Percentiles rank a stretch among this genome's conserved stretches.
These are phyloP conservation scores for Sorex fumeus DNA, from an alignment of 2,113 vertebrate species.

Conservation along the genomic window DNA sequence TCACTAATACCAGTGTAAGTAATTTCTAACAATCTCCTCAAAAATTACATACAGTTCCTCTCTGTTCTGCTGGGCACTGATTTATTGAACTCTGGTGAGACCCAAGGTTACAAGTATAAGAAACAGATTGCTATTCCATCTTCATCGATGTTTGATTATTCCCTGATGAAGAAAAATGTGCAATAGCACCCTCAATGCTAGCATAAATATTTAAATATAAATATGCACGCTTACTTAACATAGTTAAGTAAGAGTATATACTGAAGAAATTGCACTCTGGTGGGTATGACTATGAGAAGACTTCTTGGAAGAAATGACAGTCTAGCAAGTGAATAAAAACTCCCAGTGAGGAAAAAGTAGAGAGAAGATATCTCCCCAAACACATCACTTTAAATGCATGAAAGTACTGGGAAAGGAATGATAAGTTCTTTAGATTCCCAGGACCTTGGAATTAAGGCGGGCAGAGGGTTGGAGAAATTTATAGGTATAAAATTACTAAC, in stretches of 20 bases:
- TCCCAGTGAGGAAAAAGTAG: background rate
- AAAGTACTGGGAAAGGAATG: background rate
- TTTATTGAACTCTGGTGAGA: background rate
- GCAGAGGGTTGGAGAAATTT: background rate
- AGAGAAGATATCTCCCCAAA: background rate
- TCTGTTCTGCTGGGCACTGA: background rate
- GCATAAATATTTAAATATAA: too few relatives aligned
- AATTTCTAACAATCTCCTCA: background rate
- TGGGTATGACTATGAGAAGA: background rate
- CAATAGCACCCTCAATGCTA: background rate
- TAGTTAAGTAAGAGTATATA: too few relatives aligned
- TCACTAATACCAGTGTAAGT: background rate
- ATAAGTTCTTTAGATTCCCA: background rate
- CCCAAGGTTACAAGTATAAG: background rate
- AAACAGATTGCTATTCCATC: background rate
- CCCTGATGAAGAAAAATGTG: background rate
- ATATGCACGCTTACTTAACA: background rate
- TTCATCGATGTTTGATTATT: background rate
- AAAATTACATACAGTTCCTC: too few relatives aligned
- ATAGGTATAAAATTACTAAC: background rate
- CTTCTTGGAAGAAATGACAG: background rate
- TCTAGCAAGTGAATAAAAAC: background rate
- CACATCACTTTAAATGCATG: background rate
- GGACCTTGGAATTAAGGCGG: too few relatives aligned
- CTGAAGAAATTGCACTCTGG: background rate